Evolutionary conservation across 2,797 vertebrate species (phyloP), one percentile per base, ranked within the genome.

Genomic region (Tapirus indicus): DNA sequence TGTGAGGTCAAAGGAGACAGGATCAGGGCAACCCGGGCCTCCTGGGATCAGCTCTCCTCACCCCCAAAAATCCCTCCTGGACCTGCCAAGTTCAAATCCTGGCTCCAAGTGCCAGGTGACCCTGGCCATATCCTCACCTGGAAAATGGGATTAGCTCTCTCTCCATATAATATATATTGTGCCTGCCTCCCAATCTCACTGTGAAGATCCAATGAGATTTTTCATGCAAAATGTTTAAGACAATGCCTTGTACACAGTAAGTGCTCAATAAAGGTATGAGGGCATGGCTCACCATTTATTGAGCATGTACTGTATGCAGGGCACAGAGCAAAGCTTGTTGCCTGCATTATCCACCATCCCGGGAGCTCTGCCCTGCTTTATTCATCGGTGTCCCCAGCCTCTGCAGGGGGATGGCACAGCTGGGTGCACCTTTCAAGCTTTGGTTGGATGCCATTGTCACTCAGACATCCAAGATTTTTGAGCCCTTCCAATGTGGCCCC

Each of bases 251-350:
- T n/a, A n/a, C 20, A 25, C 56, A 23, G 58, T 23, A 25, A 68
- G 58, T 0, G 0, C 32, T 18, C 35, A 1, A 0, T 17, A 41
- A 69, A 41, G 16, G 17, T 52, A 13, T 25, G 13, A 52, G 4
- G 49, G 6, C 32, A 4, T 16, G 6, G 29, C 27, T 68, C 47
- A 5, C 29, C 27, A 5, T 27, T 56, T 41, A 52, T 1, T 21
- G 47, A 56, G 41, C n/a, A 2, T 1, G 9, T 32, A 14, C 21
- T 35, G 14, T 1, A 29, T 3, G 5, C 6, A 49, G 12, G 23
- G 64, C 17, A n/a, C n/a, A 21, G 60, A 56, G 71, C 7, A 16
- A 72, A 56, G 64, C 17, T 4, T 11, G 0, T 2, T 1, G 23
- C 27, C 56, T n/a, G 58, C 7, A 4, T 62, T 2, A 35, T 20